Percentiles rank a stretch among this genome's conserved stretches.
phyloP scores from a whole-genome alignment of 2,888 invertebrate genomes.

The Acholoe squamosa region DNA sequence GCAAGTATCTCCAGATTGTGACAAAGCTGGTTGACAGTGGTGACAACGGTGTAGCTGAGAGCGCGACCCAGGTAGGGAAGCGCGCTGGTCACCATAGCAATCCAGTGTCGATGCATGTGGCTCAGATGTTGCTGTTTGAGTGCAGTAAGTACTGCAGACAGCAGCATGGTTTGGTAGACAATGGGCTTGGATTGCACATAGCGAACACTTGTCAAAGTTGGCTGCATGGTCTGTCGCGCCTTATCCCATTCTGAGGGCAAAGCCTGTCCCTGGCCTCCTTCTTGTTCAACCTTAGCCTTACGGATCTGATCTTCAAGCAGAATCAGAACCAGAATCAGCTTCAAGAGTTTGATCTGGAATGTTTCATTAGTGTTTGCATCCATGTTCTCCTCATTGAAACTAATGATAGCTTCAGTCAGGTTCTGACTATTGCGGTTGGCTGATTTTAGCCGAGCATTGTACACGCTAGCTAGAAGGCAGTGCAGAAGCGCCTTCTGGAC shows the following conservation, averaged over 20 bases:
- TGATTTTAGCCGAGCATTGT: slow-evolving; percentile 82
- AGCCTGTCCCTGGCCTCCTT: slow-evolving; percentile 63
- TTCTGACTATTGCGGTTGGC: slow-evolving; percentile 86
- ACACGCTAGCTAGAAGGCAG: slow-evolving; percentile 90
- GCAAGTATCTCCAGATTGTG: slow-evolving; percentile 89
- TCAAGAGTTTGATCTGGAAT: slow-evolving; percentile 82
- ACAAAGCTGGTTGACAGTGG: slow-evolving; percentile 91
- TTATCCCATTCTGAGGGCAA: slow-evolving; percentile 83
- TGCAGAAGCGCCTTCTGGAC: slow-evolving; percentile 92
- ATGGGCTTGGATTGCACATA: slow-evolving; percentile 78
- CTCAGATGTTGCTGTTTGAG: slow-evolving; percentile 89
- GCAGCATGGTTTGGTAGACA: slow-evolving; percentile 91
- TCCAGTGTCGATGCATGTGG: slow-evolving; percentile 92
- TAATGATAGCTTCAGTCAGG: slow-evolving; percentile 90
- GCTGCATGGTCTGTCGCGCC: slow-evolving; percentile 76
- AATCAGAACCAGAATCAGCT: slow-evolving; percentile 88
- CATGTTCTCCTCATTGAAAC: slow-evolving; percentile 87
- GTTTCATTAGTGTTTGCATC: slow-evolving; percentile 78
- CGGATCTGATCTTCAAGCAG: slow-evolving; percentile 90
- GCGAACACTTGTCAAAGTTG: slow-evolving; percentile 75
- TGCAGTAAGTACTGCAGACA: slow-evolving; percentile 90
- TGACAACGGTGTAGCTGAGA: slow-evolving; percentile 90
- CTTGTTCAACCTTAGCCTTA: slow-evolving; percentile 74
- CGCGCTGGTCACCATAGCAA: slow-evolving; percentile 90
- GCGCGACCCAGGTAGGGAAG: slow-evolving; percentile 91